These are phyloP conservation scores for Lutraria rhynchaena DNA, from an alignment of 1,140 invertebrate genomes.

Conservation along the genomic window DNA sequence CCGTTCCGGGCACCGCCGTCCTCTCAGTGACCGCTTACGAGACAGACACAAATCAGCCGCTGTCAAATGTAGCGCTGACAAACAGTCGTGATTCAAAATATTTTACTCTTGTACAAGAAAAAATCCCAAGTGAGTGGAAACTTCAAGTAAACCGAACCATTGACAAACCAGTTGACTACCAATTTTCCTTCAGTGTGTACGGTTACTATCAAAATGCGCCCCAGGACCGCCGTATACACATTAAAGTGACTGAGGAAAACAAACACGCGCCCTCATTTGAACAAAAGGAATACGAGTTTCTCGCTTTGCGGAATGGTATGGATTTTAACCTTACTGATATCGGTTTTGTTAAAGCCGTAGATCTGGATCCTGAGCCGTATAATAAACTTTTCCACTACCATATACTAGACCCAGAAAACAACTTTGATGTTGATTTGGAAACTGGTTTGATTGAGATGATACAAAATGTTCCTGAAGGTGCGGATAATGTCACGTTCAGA, in stretches of 20 bases:
- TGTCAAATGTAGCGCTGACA: slow-evolving; percentile 1
- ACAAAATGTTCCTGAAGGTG: slow-evolving; percentile 2
- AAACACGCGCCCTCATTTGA: slow-evolving; percentile 37
- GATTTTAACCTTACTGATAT: slow-evolving; percentile 33
- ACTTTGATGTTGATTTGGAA: slow-evolving; percentile 31
- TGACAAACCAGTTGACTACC: slow-evolving; percentile 52
- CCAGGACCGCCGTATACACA: slow-evolving; percentile 20
- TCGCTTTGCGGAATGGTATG: slow-evolving; percentile 43
- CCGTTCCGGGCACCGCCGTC: slow-evolving; percentile 11
- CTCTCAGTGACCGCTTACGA: slow-evolving; percentile 22
- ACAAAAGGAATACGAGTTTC: slow-evolving; percentile 25
- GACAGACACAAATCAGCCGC: slow-evolving; percentile 1
- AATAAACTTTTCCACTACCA: slow-evolving; percentile 49
- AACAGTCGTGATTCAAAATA: slow-evolving; percentile 21
- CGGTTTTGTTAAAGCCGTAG: slow-evolving; percentile 34
- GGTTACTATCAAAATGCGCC: background rate
- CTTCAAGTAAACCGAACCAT: slow-evolving; percentile 36
- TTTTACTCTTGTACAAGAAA: slow-evolving; percentile 26
- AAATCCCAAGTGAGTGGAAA: slow-evolving; percentile 12
- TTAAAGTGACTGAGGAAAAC: slow-evolving; percentile 47
- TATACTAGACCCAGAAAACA: slow-evolving; percentile 25
- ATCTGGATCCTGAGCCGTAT: slow-evolving; percentile 31
- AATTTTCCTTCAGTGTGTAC: slow-evolving; percentile 30
- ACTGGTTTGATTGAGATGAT: slow-evolving; percentile 39
- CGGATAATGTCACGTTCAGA: slow-evolving; percentile 45